Base-by-base conservation (phyloP, 2,113 vertebrate genomes). In the Apteryx mantelli region DNA sequence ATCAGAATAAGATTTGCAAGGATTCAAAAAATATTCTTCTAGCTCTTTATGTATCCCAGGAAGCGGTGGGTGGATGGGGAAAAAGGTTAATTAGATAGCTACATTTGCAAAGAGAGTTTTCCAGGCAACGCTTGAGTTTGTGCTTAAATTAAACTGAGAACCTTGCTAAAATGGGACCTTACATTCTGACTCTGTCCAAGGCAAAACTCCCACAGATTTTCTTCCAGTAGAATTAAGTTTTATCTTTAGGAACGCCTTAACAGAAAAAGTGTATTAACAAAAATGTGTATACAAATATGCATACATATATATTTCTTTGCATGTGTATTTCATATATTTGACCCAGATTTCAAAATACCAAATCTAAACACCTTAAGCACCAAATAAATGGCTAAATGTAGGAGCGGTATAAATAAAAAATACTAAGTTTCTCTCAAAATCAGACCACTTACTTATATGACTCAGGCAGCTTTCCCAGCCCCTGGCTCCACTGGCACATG, bases 161-260 rank as follows among this genome's bases (percentile, higher is more conserved):
- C 44, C 66, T 83, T 77, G 26, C 71, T 95, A 92, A 93, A 85
- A 91, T 7, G 65, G 30, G 64, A 44, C 30, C 15, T 95, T 60
- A 40, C 70, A 46, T 50, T 73, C 22, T 40, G 60, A 88, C 42
- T 90, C 76, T 80, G 36, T 32, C 1, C 2, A 92, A 92, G 44
- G 64, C 64, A 91, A 32, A 83, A 82, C 92, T 94, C 89, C 84
- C 84, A 89, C 91, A 61, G 83, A 79, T 69, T 66, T 93, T 73
- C 92, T 46, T 63, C 74, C 89, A 93, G 73, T 66, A 88, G 69
- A 85, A 73, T 9, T 15, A 80, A 0, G 1, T 44, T 81, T 53
- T 91, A 18, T 86, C 80, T 89, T 89, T 69, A 89, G 63, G 56
- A 94, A 92, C 32, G 66, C 74, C 40, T 95, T 80, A 89, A 61